phyloP scores from a whole-genome alignment of 2,888 invertebrate genomes.

The Dynastes hyllus region DNA sequence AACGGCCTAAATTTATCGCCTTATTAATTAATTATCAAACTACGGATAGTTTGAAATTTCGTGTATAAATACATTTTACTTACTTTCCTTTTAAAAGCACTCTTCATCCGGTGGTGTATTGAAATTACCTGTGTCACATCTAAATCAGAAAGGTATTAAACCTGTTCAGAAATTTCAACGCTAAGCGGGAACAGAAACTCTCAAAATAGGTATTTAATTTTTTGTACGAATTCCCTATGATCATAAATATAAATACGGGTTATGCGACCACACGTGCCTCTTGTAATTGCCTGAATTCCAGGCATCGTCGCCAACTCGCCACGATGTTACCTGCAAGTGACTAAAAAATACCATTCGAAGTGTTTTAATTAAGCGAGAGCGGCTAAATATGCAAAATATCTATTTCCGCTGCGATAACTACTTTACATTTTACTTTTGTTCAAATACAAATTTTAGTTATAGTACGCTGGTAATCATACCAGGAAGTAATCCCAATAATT shows the following conservation, averaged over 20 bases:
- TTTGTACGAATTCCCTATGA: conserved; percentile 62
- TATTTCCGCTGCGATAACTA: not conserved
- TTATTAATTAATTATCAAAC: too few relatives aligned
- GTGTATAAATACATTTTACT: too few relatives aligned
- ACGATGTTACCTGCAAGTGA: conserved; percentile 39
- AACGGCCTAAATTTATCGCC: too few relatives aligned
- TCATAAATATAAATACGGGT: conserved; percentile 64
- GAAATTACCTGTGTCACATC: not conserved
- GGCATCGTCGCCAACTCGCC: conserved; percentile 47
- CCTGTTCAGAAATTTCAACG: conserved; percentile 48
- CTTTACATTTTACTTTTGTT: not conserved
- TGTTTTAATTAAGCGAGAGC: conserved; percentile 35
- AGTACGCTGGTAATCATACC: not conserved
- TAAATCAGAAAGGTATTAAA: conserved; percentile 13
- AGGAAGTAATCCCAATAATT: too few relatives aligned
- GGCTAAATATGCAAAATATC: conserved; percentile 32
- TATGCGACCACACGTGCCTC: conserved; percentile 62
- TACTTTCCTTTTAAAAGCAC: not conserved
- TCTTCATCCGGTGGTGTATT: not conserved
- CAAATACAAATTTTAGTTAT: not conserved
- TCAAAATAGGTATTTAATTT: conserved; percentile 56
- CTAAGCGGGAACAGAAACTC: conserved; percentile 44
- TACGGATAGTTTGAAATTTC: too few relatives aligned
- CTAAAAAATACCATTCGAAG: conserved; percentile 38
- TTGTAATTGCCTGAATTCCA: conserved; percentile 63